Evolutionary conservation across 2,797 vertebrate genomes (phyloP).

Genomic region (Gambusia yucatana): DNA sequence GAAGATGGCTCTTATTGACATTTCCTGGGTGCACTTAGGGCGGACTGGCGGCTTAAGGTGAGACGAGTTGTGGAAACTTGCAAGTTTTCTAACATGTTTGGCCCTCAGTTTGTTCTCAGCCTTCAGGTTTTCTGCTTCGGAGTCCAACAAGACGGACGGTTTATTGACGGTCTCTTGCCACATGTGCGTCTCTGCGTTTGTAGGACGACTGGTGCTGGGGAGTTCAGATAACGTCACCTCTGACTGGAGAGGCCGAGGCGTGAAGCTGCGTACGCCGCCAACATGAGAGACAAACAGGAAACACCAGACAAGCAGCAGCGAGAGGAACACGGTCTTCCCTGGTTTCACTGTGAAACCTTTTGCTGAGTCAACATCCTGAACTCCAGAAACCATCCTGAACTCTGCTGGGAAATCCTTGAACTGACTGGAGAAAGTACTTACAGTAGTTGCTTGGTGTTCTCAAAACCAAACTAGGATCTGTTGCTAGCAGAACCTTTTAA

Average conservation of each 20-base stretch:
- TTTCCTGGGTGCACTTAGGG: constrained; percentile 49
- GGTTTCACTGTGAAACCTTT: not conserved
- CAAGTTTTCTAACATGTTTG: not conserved
- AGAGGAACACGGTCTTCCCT: not conserved
- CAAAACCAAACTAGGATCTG: not conserved
- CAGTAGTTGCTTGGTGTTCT: not conserved
- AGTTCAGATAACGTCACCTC: constrained; percentile 8
- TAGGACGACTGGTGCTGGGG: not conserved
- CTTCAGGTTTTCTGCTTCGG: not conserved
- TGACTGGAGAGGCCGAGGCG: not conserved
- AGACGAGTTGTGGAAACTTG: constrained; percentile 33
- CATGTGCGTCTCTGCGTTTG: not conserved
- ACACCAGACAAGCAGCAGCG: constrained; percentile 16
- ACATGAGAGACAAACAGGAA: constrained; percentile 1
- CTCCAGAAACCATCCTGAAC: not conserved
- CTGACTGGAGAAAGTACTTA: not conserved
- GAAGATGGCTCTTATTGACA: constrained; percentile 78
- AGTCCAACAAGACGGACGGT: not conserved
- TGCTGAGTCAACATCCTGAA: not conserved
- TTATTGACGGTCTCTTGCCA: constrained; percentile 26
- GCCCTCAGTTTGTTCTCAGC: not conserved
- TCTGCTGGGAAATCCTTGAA: not conserved
- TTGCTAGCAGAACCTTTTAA: not conserved
- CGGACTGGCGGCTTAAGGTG: rapidly evolving
- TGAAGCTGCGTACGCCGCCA: constrained; percentile 27